Conservation (phyloP, 1,140 invertebrate genomes). For the Drosophila ohnishii region DNA sequence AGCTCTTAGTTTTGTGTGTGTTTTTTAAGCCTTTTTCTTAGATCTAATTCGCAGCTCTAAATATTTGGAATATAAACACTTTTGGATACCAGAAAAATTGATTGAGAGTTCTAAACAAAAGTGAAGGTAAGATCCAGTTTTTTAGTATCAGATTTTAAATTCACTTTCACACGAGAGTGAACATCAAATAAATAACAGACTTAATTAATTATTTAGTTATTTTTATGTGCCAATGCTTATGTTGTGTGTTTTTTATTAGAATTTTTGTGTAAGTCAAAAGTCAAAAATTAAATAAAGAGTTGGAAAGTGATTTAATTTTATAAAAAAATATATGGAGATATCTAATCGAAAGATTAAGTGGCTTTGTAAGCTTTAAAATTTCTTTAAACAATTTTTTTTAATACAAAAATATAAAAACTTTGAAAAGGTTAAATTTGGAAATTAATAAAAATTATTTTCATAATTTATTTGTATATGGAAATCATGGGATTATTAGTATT, state of each 20-base stretch:
- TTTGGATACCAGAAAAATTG: slow-evolving; percentile 26
- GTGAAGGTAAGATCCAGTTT: slow-evolving; percentile 46
- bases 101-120: slow-evolving; percentile 31
- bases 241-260: not conserved
- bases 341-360: not conserved
- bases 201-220: slow-evolving; percentile 21
- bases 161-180: slow-evolving; percentile 8
- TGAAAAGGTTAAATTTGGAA: too few species aligned
- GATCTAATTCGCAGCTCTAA: slow-evolving; percentile 11
- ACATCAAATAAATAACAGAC: slow-evolving; percentile 19
- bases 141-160: slow-evolving; percentile 20
- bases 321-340: not conserved
- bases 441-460: too few species aligned
- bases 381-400: too few species aligned
- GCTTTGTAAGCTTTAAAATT: not conserved
- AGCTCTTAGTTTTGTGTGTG: slow-evolving; percentile 5
- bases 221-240: not conserved
- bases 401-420: too few species aligned
- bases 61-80: slow-evolving; percentile 25
- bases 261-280: not conserved
- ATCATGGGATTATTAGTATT: too few species aligned
- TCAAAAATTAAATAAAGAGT: not conserved
- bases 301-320: not conserved
- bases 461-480: too few species aligned
- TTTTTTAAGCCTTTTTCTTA: not conserved